Percentiles rank a stretch among this genome's conserved stretches.
Evolutionary conservation across 2,888 invertebrate species (phyloP).

Genomic region (Sphecodes monilicornis): DNA sequence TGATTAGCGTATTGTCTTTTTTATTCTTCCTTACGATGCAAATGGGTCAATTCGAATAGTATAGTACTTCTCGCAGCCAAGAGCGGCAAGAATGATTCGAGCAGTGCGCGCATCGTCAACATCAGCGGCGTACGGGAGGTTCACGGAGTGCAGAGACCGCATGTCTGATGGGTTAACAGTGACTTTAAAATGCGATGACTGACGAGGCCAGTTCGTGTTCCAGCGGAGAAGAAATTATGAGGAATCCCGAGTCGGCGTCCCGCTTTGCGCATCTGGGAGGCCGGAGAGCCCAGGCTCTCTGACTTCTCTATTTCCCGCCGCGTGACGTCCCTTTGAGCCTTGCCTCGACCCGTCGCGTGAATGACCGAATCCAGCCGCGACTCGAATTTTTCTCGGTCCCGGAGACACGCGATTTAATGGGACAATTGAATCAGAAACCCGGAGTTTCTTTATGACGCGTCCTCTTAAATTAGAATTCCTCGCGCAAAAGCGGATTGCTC

Average conservation of each 20-base stretch:
- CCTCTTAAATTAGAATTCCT: slow-evolving; percentile 18
- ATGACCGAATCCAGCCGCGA: slow-evolving; percentile 22
- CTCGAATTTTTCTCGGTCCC: slow-evolving; percentile 15
- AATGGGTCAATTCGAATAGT: background rate
- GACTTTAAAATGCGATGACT: slow-evolving; percentile 59
- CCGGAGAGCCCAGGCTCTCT: background rate
- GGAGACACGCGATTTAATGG: slow-evolving; percentile 19
- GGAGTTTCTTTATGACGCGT: slow-evolving; percentile 5
- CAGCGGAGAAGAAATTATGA: slow-evolving; percentile 57
- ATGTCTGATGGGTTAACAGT: slow-evolving; percentile 32
- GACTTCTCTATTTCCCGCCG: slow-evolving; percentile 36
- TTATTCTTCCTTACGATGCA: background rate
- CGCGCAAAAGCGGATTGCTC: background rate
- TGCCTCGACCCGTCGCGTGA: slow-evolving; percentile 13
- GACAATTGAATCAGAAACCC: slow-evolving; percentile 5
- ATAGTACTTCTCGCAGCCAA: background rate
- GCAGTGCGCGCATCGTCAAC: background rate
- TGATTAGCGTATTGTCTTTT: background rate
- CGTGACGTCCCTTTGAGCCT: slow-evolving; percentile 10
- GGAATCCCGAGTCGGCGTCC: slow-evolving; percentile 59
- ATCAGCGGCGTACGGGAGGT: background rate
- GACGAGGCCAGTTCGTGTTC: slow-evolving; percentile 50
- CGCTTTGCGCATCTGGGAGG: slow-evolving; percentile 42
- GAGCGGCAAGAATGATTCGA: background rate
- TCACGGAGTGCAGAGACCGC: background rate